These are phyloP conservation scores for Drosophila jambulina DNA, from an alignment of 1,140 invertebrate genomes.

Conservation along the genomic window DNA sequence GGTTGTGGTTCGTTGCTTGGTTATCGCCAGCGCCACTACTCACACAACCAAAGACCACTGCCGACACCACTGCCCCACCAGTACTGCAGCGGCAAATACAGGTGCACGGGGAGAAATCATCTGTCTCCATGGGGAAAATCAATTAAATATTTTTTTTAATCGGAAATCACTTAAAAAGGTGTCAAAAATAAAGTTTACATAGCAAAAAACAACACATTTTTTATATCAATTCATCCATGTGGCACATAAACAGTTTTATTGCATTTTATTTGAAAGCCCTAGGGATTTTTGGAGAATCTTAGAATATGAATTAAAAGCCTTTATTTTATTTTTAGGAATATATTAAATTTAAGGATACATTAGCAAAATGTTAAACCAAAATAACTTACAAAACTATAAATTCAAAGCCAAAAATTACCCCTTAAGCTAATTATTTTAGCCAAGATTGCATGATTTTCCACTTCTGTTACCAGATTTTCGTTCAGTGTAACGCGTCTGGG, in stretches of 20 bases:
- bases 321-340: not conserved
- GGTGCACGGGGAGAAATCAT: constrained; percentile 8
- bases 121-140: not conserved
- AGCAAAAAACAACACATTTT: not conserved
- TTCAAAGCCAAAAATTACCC: too few species aligned
- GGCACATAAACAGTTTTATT: not conserved
- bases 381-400: too few species aligned
- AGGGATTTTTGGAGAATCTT: not conserved
- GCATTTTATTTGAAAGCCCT: not conserved
- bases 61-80: constrained; percentile 23
- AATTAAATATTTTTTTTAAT: not conserved
- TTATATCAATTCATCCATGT: too few species aligned
- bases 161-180: not conserved
- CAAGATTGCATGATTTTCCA: not conserved
- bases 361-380: too few species aligned
- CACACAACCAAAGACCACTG: constrained; percentile 53
- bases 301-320: not conserved
- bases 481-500: constrained; percentile 9
- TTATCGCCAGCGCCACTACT: constrained; percentile 71
- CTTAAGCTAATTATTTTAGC: not conserved
- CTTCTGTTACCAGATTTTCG: not conserved
- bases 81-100: constrained; percentile 19
- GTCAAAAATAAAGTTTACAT: not conserved
- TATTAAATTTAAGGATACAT: too few species aligned
- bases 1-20: constrained; percentile 82